These are phyloP conservation scores for Caenorhabditis doughertyi DNA, from an alignment of 2,888 invertebrate species.

Conservation along the genomic window DNA sequence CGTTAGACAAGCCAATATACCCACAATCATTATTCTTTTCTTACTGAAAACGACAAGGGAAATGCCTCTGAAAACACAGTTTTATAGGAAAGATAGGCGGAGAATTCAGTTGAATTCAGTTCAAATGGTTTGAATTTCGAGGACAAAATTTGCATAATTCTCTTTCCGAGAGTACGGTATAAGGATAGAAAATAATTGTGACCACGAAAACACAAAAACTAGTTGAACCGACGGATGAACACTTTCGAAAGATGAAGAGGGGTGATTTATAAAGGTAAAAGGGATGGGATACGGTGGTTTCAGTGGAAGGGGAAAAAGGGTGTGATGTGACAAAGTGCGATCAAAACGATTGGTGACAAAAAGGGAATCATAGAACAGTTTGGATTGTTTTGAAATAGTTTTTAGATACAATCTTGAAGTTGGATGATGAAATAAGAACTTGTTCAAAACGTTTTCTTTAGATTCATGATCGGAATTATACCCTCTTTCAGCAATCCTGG, in stretches of 20 bases:
- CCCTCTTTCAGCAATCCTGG: too few relatives aligned
- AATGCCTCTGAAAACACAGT: neutral
- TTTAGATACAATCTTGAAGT: neutral
- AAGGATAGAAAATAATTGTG: neutral
- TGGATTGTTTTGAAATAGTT: neutral
- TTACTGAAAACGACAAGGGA: neutral
- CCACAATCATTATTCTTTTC: constrained; percentile 66
- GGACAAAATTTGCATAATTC: constrained; percentile 27
- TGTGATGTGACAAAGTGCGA: constrained; percentile 4
- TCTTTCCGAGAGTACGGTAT: neutral
- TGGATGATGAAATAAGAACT: too few relatives aligned
- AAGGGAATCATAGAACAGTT: constrained; percentile 23
- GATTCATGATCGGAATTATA: too few relatives aligned
- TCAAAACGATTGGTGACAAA: constrained; percentile 1
- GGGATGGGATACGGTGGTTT: neutral
- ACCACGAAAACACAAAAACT: neutral
- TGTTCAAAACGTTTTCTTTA: too few relatives aligned
- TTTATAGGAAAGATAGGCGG: constrained; percentile 19
- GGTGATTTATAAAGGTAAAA: constrained; percentile 23
- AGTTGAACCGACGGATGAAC: neutral
- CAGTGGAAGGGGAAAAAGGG: neutral
- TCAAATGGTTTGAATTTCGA: constrained; percentile 16
- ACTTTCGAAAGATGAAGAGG: neutral
- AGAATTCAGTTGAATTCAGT: neutral
- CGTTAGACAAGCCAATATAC: constrained; percentile 82